These are phyloP conservation scores for Drosophila mettleri DNA, from an alignment of 2,888 invertebrate species.

Conservation along the genomic window DNA sequence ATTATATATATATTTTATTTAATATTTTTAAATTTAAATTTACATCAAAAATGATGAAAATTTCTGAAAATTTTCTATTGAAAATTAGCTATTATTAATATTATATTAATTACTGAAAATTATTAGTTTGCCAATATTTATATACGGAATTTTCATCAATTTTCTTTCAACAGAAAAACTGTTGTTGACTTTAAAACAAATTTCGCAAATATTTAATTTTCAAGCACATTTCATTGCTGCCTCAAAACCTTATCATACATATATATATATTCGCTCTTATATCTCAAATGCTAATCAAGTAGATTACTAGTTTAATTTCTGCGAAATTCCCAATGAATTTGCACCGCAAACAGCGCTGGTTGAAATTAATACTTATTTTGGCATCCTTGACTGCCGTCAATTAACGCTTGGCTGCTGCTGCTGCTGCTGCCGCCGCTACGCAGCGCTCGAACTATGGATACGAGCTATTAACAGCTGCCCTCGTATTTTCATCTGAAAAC, in stretches of 20 bases:
- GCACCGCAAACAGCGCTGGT: not conserved
- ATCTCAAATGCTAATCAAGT: not conserved
- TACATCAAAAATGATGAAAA: too few species aligned
- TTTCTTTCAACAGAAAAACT: too few species aligned
- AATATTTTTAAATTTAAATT: too few species aligned
- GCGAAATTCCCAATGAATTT: slow-evolving; percentile 13
- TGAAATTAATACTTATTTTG: slow-evolving; percentile 8
- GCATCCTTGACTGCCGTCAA: slow-evolving; percentile 66
- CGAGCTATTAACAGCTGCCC: slow-evolving; percentile 37
- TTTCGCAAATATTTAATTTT: not conserved
- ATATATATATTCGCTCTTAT: not conserved
- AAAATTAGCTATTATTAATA: too few species aligned
- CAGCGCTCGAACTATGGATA: slow-evolving; percentile 8
- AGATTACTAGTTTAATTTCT: slow-evolving; percentile 1
- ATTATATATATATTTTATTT: too few species aligned
- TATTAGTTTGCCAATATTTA: too few species aligned
- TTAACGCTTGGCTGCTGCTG: slow-evolving; percentile 55
- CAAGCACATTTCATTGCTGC: not conserved
- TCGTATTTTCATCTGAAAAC: slow-evolving; percentile 66
- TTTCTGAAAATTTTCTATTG: too few species aligned
- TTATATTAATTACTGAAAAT: too few species aligned
- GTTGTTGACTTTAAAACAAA: too few species aligned
- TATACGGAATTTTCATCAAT: too few species aligned
- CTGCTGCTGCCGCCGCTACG: slow-evolving; percentile 3
- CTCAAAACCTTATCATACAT: not conserved